Percentiles rank a stretch among this genome's conserved stretches.
Conservation (phyloP, 2,113 vertebrate genomes). For the Dasyornis broadbenti region DNA sequence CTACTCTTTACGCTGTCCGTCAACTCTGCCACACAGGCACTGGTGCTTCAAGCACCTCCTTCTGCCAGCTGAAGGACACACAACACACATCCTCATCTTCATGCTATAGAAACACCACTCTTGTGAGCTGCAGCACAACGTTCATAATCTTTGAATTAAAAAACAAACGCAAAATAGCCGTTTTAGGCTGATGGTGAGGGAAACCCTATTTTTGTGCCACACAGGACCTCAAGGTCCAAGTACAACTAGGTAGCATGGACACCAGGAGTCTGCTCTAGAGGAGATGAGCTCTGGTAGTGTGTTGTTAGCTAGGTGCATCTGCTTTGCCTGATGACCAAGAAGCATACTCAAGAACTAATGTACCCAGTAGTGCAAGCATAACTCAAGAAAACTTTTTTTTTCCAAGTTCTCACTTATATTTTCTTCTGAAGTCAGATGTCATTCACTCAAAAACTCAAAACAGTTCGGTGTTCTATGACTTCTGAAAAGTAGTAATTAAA, state of each 20-base stretch:
- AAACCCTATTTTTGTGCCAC: background rate
- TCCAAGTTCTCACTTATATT: background rate
- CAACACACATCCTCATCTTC: background rate
- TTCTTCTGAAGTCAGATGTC: background rate
- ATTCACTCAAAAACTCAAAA: background rate
- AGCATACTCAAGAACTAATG: background rate
- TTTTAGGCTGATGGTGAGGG: background rate
- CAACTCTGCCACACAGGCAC: background rate
- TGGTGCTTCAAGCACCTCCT: background rate
- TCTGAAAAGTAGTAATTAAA: background rate
- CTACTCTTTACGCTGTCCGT: background rate
- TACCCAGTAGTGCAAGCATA: background rate
- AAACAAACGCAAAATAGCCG: background rate
- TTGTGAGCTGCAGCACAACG: background rate
- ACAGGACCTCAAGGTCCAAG: background rate
- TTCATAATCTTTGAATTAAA: background rate
- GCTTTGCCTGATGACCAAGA: background rate
- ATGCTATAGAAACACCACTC: background rate
- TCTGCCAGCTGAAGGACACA: background rate
- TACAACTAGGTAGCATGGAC: background rate
- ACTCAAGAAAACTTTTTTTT: background rate
- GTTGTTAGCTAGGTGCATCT: background rate
- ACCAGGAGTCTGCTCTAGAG: background rate
- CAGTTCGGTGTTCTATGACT: background rate
- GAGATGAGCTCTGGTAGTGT: background rate